A percentile compares a stretch with the other conserved stretches of the same genome.
Evolutionary conservation across 1,140 invertebrate genomes (phyloP).

Genomic region (Halyomorpha halys): DNA sequence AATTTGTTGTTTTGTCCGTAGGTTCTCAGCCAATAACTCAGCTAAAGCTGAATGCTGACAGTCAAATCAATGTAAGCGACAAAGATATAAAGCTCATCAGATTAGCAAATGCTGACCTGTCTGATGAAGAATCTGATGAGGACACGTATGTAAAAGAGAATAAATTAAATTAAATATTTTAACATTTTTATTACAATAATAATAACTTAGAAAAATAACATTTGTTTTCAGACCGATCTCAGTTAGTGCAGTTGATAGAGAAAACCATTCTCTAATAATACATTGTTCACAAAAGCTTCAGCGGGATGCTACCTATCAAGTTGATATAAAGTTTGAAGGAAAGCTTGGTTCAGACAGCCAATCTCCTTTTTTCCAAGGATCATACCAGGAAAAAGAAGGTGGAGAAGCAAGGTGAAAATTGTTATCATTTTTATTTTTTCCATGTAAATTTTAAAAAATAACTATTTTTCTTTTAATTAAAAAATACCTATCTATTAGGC

Average conservation of each 20-base stretch:
- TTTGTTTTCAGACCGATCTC: slow-evolving; percentile 26
- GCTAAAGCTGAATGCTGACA: slow-evolving; percentile 28
- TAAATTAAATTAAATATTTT: too few species aligned
- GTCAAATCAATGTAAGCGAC: slow-evolving; percentile 27
- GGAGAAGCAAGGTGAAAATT: slow-evolving; percentile 28
- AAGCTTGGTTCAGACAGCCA: slow-evolving; percentile 24
- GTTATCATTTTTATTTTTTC: too few species aligned
- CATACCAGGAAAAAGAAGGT: slow-evolving; percentile 29
- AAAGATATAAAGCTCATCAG: slow-evolving; percentile 30
- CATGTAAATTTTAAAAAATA: too few species aligned
- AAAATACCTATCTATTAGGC: too few species aligned
- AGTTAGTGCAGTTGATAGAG: slow-evolving; percentile 28
- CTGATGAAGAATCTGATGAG: slow-evolving; percentile 31
- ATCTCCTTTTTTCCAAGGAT: slow-evolving; percentile 28
- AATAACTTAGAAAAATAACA: not conserved
- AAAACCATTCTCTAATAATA: slow-evolving; percentile 27
- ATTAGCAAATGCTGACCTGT: slow-evolving; percentile 31
- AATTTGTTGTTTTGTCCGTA: not conserved
- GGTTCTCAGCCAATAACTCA: slow-evolving; percentile 23
- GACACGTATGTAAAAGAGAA: slow-evolving; percentile 28
- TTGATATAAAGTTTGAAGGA: slow-evolving; percentile 32
- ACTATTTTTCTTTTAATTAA: too few species aligned
- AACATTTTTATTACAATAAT: not conserved
- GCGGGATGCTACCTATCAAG: slow-evolving; percentile 31
- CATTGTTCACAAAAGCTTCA: slow-evolving; percentile 30